phyloP scores from a whole-genome alignment of 92 coral and sea anemone species.

The Pocillopora meandrina region DNA sequence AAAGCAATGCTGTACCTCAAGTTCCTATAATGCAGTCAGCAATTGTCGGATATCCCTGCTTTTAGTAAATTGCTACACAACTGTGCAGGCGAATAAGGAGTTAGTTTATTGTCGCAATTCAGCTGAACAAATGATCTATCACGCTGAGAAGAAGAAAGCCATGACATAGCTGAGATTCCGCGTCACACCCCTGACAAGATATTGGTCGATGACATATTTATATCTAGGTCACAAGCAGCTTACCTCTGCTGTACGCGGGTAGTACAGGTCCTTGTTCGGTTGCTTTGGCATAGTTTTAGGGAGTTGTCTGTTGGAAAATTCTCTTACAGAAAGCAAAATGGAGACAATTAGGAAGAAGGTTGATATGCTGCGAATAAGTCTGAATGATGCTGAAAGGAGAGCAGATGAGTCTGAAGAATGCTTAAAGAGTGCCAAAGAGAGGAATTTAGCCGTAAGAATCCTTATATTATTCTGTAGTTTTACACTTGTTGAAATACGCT shows the following conservation, averaged over 20 bases:
- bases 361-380: conserved; percentile 63
- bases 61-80: not conserved
- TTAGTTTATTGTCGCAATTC: not conserved
- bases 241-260: too few relatives aligned
- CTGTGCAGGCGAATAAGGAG: not conserved
- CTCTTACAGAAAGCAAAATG: conserved; percentile 55
- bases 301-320: not conserved
- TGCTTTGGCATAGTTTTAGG: not conserved
- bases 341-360: conserved; percentile 94
- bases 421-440: conserved; percentile 60
- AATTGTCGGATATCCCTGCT: not conserved
- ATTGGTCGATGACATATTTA: not conserved
- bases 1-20: not conserved
- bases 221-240: not conserved
- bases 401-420: conserved; percentile 81
- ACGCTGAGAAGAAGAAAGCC: not conserved
- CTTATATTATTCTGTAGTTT: not conserved
- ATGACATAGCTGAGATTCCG: conserved; percentile 30
- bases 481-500: not conserved
- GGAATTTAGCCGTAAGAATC: conserved; percentile 63
- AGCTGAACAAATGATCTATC: not conserved
- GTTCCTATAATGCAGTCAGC: not conserved
- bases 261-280: too few relatives aligned
- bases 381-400: conserved; percentile 80
- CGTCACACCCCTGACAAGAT: conserved; percentile 16